Conservation (phyloP, 1,140 invertebrate species). For the Drosophila dunni region DNA sequence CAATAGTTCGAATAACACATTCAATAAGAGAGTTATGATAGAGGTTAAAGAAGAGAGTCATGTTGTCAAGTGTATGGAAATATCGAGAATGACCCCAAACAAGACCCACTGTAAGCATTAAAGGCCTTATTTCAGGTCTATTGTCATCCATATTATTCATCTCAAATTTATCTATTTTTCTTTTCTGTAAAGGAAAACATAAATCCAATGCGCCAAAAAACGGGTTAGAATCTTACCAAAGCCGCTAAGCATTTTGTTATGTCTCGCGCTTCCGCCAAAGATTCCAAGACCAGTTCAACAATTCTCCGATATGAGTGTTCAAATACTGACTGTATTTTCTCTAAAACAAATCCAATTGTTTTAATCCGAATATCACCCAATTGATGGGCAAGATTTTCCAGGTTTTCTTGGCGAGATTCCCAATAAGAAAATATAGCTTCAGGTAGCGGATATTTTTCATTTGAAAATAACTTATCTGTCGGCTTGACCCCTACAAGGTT, state of each 20-base stretch:
- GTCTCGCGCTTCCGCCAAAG: conserved; percentile 88
- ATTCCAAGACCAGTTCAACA: conserved; percentile 88
- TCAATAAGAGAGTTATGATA: too few species aligned
- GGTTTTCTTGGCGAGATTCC: conserved; percentile 88
- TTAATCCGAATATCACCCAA: conserved; percentile 90
- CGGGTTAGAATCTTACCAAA: conserved; percentile 77
- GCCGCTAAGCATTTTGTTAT: conserved; percentile 88
- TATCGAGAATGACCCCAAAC: conserved; percentile 93
- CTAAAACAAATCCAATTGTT: conserved; percentile 91
- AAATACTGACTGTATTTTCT: conserved; percentile 90
- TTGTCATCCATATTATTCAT: conserved; percentile 89
- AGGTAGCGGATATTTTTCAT: conserved; percentile 87
- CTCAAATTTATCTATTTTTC: conserved; percentile 90
- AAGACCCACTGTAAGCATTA: conserved; percentile 91
- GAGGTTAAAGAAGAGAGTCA: conserved; percentile 90
- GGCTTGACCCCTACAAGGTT: conserved; percentile 87
- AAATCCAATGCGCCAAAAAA: not conserved
- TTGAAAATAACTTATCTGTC: conserved; percentile 53
- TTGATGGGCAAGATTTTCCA: conserved; percentile 94
- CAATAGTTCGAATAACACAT: conserved; percentile 84
- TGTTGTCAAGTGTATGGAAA: conserved; percentile 90
- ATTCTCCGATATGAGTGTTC: conserved; percentile 89
- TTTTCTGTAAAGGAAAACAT: conserved; percentile 45
- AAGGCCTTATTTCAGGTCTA: conserved; percentile 87
- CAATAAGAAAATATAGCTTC: conserved; percentile 90